These are phyloP conservation scores for Augochlora pura DNA, from an alignment of 1,140 invertebrate species.

Conservation along the genomic window DNA sequence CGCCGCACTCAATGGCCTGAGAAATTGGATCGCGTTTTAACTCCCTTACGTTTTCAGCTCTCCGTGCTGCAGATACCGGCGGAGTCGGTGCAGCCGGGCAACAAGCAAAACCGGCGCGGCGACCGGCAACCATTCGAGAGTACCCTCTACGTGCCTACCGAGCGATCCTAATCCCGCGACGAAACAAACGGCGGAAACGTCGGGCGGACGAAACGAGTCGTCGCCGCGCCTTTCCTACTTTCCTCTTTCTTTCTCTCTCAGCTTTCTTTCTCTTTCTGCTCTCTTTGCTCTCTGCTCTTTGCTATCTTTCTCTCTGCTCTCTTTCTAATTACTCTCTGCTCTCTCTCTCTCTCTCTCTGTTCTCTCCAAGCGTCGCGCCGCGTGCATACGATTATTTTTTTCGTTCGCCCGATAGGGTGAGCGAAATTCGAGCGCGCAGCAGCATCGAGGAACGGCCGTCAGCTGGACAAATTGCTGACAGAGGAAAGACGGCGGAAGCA, in stretches of 20 bases:
- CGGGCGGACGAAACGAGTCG: too few relatives aligned
- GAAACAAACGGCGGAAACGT: not conserved
- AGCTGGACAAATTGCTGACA: conserved; percentile 50
- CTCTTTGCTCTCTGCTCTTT: too few relatives aligned
- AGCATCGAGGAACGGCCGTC: conserved; percentile 41
- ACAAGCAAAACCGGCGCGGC: too few relatives aligned
- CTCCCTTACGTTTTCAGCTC: conserved; percentile 77
- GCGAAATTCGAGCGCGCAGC: not conserved
- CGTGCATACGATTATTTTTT: conserved; percentile 12
- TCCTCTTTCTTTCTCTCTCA: too few relatives aligned
- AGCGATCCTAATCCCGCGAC: not conserved
- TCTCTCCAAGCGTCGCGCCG: too few relatives aligned
- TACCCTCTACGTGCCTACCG: not conserved
- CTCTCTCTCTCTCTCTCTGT: too few relatives aligned
- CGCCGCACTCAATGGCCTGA: conserved; percentile 81
- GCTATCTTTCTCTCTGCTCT: too few relatives aligned
- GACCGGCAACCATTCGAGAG: not conserved
- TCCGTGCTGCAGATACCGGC: conserved; percentile 49
- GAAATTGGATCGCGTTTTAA: conserved; percentile 81
- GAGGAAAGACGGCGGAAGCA: conserved; percentile 34
- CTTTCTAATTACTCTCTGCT: too few relatives aligned
- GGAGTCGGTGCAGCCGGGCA: not conserved
- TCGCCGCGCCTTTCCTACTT: too few relatives aligned
- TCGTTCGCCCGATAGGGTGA: not conserved
- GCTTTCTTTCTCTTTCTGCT: too few relatives aligned